Conservation (phyloP, 92 coral and sea anemone species). For the Epizoanthus rinbou region DNA sequence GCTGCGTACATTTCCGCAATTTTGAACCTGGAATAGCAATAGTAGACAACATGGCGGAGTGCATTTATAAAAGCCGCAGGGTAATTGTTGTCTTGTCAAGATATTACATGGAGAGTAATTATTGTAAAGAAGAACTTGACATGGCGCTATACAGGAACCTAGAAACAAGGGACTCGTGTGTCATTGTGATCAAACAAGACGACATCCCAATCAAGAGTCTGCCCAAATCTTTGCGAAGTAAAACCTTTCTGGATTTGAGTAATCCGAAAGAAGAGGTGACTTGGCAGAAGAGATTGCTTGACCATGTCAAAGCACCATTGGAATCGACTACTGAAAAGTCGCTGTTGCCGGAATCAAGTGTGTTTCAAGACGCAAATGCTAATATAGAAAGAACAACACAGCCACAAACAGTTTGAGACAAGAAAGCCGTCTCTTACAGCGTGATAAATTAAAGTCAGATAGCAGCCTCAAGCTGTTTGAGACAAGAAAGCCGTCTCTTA, state of each 20-base stretch:
- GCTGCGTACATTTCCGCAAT: conserved; percentile 69
- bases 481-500: not conserved
- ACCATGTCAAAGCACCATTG: not conserved
- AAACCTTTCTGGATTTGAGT: conserved; percentile 68
- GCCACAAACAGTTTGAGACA: not conserved
- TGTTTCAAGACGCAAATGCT: conserved; percentile 19
- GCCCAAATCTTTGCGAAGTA: conserved; percentile 63
- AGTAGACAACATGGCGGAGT: conserved; percentile 79
- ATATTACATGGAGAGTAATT: conserved; percentile 73
- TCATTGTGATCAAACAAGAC: conserved; percentile 66
- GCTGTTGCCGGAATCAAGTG: not conserved
- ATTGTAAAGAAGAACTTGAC: conserved; percentile 74
- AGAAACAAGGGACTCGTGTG: conserved; percentile 25
- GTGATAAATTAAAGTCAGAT: no score
- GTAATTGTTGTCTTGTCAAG: conserved; percentile 77
- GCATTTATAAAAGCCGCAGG: conserved; percentile 76
- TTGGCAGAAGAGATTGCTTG: conserved; percentile 30
- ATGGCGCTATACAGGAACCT: conserved; percentile 67
- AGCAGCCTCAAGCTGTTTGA: not conserved
- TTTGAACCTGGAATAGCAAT: conserved; percentile 70
- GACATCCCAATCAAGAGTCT: conserved; percentile 52
- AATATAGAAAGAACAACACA: conserved; percentile 1
- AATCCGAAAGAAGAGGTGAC: conserved; percentile 7
- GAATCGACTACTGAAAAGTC: not conserved
- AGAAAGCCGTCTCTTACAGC: no score